Percentiles rank a stretch among this genome's conserved stretches.
phyloP scores from a whole-genome alignment of 2,113 vertebrate species.

The Elachura formosa region DNA sequence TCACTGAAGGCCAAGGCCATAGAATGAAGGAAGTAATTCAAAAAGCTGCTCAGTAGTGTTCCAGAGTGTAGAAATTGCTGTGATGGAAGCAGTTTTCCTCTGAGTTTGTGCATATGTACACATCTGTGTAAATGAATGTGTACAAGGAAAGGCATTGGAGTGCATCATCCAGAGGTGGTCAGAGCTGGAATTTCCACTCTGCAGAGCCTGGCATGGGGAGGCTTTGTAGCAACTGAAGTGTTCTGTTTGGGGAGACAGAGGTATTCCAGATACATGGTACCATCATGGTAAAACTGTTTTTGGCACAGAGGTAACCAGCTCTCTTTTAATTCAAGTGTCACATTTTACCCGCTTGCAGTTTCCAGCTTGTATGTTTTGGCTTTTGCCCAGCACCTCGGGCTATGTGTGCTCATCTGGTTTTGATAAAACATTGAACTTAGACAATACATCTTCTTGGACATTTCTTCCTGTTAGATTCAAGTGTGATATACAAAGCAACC shows the following conservation, averaged over 20 bases:
- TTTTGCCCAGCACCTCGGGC: conserved; percentile 22
- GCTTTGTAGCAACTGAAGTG: not conserved
- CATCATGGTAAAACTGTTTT: not conserved
- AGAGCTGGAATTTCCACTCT: not conserved
- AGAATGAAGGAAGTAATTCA: not conserved
- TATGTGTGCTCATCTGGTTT: conserved; percentile 60
- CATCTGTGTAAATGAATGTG: not conserved
- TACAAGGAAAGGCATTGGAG: not conserved
- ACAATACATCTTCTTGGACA: conserved; percentile 60
- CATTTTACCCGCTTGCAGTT: conserved; percentile 60
- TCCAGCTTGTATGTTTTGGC: conserved; percentile 65
- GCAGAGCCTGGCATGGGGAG: not conserved
- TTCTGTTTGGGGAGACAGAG: not conserved
- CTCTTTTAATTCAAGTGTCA: conserved; percentile 11
- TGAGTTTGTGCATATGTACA: not conserved
- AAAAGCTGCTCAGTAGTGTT: not conserved
- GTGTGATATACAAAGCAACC: conserved; percentile 48
- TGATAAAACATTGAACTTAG: conserved; percentile 55
- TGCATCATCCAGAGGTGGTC: not conserved
- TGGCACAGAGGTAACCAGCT: not conserved
- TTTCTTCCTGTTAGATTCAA: conserved; percentile 61
- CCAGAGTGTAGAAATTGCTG: not conserved
- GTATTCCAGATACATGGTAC: not conserved
- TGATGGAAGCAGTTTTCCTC: not conserved
- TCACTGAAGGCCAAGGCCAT: not conserved